phyloP scores from a whole-genome alignment of 2,113 vertebrate genomes.

The Colistium nudipinnis region DNA sequence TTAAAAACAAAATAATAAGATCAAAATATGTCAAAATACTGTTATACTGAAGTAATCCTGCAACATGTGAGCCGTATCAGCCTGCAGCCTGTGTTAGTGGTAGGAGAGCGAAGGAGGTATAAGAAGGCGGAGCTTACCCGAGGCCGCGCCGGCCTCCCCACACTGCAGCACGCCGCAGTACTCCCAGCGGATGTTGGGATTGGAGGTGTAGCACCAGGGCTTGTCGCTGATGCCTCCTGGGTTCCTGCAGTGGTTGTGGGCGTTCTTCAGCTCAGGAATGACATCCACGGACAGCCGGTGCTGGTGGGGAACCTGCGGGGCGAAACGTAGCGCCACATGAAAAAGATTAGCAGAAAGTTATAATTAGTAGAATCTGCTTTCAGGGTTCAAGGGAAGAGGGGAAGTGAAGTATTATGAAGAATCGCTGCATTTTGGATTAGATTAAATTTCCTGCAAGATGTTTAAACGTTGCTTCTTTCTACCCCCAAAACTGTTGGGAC shows the following conservation, averaged over 20 bases:
- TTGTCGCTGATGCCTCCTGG: conserved; percentile 87
- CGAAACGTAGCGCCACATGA: background rate
- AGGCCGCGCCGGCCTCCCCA: conserved; percentile 65
- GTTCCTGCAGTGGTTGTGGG: conserved; percentile 89
- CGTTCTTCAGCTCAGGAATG: conserved; percentile 86
- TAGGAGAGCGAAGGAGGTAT: too few species aligned
- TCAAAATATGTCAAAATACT: background rate
- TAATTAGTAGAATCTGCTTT: background rate
- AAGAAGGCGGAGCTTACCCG: conserved; percentile 49
- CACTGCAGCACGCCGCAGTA: conserved; percentile 86
- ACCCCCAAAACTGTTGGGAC: background rate
- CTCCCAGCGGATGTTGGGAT: conserved; percentile 87
- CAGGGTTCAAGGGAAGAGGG: background rate
- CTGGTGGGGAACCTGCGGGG: conserved; percentile 82
- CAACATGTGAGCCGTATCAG: too few species aligned
- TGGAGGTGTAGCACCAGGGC: conserved; percentile 90
- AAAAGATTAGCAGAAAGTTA: background rate
- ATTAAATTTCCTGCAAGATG: background rate
- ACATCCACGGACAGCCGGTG: conserved; percentile 85
- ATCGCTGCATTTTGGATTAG: background rate
- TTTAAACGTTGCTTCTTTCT: background rate
- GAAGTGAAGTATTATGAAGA: background rate
- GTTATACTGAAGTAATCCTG: too few species aligned
- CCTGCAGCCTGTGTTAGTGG: too few species aligned
- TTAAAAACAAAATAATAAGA: too few species aligned